Evolutionary conservation across 2,888 invertebrate genomes (phyloP).

Genomic region (Tetropium fuscum): DNA sequence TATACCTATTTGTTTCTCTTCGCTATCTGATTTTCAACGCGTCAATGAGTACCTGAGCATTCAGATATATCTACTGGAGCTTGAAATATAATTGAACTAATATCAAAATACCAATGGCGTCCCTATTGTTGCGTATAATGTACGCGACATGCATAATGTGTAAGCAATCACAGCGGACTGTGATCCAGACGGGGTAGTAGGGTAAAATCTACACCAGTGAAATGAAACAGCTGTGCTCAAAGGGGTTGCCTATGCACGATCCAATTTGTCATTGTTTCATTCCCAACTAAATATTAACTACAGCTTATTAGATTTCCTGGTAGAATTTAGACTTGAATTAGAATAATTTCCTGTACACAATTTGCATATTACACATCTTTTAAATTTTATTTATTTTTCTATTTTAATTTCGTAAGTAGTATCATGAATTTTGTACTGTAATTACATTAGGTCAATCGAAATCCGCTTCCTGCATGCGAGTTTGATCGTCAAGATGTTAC

Average conservation of each 20-base stretch:
- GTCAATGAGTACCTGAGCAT: conserved; percentile 5
- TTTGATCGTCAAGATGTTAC: too few species aligned
- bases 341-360: too few species aligned
- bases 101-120: conserved; percentile 51
- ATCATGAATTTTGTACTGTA: too few species aligned
- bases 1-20: not conserved
- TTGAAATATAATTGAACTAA: conserved; percentile 49
- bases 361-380: too few species aligned
- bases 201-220: conserved; percentile 54
- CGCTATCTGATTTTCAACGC: conserved; percentile 10
- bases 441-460: too few species aligned
- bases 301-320: conserved; percentile 44
- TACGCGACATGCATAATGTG: conserved; percentile 67
- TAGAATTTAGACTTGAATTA: conserved; percentile 10
- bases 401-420: too few species aligned
- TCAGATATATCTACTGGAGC: conserved; percentile 31
- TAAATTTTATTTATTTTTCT: too few species aligned
- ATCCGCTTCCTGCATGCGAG: too few species aligned
- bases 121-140: conserved; percentile 44
- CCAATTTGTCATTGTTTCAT: conserved; percentile 60
- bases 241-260: conserved; percentile 53
- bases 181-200: conserved; percentile 51
- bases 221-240: conserved; percentile 61
- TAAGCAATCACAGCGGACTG: conserved; percentile 62
- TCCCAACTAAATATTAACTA: conserved; percentile 51